phyloP scores from a whole-genome alignment of 2,888 invertebrate species.

The Parthenolecanium corni region DNA sequence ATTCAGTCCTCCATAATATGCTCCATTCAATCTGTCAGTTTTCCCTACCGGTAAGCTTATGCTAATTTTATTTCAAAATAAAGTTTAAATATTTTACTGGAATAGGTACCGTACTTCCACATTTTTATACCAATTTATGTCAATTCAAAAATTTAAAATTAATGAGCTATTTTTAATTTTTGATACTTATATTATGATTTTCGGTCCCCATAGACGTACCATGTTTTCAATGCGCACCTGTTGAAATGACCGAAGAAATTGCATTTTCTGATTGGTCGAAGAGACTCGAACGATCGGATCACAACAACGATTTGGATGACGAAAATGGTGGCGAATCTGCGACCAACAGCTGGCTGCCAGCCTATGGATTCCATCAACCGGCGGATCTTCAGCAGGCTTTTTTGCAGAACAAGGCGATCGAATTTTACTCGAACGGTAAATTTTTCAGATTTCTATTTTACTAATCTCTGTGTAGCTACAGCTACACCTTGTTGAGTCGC shows the following conservation, averaged over 20 bases:
- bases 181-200: not conserved
- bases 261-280: conserved; percentile 55
- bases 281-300: conserved; percentile 34
- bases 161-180: no score
- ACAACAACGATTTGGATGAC: conserved; percentile 1
- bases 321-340: conserved; percentile 36
- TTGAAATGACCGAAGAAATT: conserved; percentile 46
- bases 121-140: no score
- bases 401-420: conserved; percentile 32
- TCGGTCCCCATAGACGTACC: not conserved
- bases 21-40: no score
- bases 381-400: conserved; percentile 42
- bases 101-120: no score
- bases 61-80: no score
- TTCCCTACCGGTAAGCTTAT: no score
- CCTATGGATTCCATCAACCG: conserved; percentile 63
- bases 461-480: no score
- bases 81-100: no score
- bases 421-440: conserved; percentile 33
- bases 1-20: no score
- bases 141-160: no score
- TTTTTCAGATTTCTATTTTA: not conserved
- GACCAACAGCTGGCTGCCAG: conserved; percentile 65
- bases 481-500: no score
- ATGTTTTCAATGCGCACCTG: no score